Percentiles rank a stretch among this genome's conserved stretches.
Evolutionary conservation across 2,113 vertebrate species (phyloP).

Genomic region (Corythaixoides concolor): DNA sequence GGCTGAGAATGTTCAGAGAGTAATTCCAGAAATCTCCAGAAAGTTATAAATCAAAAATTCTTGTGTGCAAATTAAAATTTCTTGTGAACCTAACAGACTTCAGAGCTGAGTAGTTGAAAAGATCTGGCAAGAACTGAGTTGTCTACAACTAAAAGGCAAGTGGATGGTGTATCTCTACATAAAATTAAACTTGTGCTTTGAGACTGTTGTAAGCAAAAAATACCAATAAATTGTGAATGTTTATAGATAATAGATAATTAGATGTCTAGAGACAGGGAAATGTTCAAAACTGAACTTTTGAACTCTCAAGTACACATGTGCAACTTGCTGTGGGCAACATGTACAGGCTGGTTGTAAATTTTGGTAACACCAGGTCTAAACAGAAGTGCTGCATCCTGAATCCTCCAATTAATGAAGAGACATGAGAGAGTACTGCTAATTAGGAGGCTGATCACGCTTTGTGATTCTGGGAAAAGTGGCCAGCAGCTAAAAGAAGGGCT

Average conservation of each 20-base stretch:
- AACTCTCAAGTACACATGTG: not conserved
- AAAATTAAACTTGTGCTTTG: not conserved
- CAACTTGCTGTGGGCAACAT: not conserved
- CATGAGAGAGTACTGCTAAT: not conserved
- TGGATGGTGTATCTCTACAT: not conserved
- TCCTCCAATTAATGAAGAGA: not conserved
- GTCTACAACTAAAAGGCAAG: not conserved
- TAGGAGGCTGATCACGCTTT: not conserved
- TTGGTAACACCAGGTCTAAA: not conserved
- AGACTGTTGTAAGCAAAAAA: not conserved
- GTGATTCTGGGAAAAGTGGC: not conserved
- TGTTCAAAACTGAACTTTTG: not conserved
- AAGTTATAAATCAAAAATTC: not conserved
- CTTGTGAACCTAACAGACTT: not conserved
- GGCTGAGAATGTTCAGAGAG: not conserved
- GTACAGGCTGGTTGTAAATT: not conserved
- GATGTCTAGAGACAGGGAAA: not conserved
- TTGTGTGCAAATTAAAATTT: not conserved
- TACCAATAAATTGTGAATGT: not conserved
- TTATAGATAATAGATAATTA: not conserved
- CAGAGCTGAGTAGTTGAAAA: not conserved
- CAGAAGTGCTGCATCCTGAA: not conserved
- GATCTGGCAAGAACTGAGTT: not conserved
- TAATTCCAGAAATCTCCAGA: not conserved
- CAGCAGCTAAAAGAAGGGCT: not conserved